These are phyloP conservation scores for Chloropsis cyanopogon DNA, from an alignment of 2,113 vertebrate species.

Conservation along the genomic window DNA sequence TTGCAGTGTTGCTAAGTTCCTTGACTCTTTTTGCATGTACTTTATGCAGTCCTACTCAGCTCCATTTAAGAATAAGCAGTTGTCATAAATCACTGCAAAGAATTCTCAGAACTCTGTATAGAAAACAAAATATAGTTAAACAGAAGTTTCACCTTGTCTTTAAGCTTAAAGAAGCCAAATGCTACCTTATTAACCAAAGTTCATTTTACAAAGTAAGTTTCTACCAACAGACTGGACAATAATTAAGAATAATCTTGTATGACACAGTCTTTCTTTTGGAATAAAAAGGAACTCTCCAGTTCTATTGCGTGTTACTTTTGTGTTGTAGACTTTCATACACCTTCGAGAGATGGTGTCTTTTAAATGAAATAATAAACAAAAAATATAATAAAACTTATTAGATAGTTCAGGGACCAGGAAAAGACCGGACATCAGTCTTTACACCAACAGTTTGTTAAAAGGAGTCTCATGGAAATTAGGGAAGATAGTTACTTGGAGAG, in stretches of 20 bases:
- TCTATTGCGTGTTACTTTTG: neutral
- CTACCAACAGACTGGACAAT: neutral
- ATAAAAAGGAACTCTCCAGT: neutral
- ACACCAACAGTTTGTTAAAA: neutral
- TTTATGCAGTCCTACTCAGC: neutral
- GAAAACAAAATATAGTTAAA: neutral
- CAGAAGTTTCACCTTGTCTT: neutral
- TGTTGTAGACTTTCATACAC: neutral
- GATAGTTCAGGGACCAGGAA: neutral
- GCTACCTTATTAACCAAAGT: neutral
- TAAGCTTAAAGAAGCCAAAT: neutral
- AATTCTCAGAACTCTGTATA: neutral
- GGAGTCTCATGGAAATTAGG: neutral
- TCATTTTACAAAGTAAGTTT: neutral
- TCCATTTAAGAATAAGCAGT: neutral
- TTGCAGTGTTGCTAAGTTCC: neutral
- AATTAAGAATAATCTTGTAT: neutral
- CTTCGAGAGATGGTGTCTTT: neutral
- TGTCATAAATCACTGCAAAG: neutral
- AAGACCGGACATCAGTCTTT: neutral
- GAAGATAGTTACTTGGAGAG: neutral
- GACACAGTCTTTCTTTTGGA: neutral
- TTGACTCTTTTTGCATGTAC: neutral
- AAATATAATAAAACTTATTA: neutral
- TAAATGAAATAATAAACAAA: neutral